Evolutionary conservation across 2,888 invertebrate species (phyloP).

Genomic region (Lymantria dispar): DNA sequence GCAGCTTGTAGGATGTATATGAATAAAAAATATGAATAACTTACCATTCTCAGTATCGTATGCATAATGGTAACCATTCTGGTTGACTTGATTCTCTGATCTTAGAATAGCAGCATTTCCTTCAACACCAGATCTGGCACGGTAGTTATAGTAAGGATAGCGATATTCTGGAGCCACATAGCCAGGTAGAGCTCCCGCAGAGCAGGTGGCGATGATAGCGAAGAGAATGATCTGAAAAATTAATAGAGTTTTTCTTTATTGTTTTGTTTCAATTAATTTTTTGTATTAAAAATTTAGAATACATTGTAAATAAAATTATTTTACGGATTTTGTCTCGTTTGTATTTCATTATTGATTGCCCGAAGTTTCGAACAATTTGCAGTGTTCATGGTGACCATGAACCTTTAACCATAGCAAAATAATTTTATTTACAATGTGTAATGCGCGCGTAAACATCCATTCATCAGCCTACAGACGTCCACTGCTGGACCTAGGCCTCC

Average conservation of each 20-base stretch:
- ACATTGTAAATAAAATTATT: too few relatives aligned
- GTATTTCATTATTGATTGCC: too few relatives aligned
- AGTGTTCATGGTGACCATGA: too few relatives aligned
- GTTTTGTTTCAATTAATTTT: background rate
- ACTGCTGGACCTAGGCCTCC: too few relatives aligned
- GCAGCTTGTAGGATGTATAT: too few relatives aligned
- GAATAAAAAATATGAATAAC: slow-evolving; percentile 13
- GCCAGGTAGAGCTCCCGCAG: slow-evolving; percentile 50
- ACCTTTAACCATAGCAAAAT: too few relatives aligned
- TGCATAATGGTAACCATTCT: slow-evolving; percentile 68
- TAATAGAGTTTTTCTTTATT: background rate
- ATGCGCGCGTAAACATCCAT: too few relatives aligned
- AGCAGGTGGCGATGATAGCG: slow-evolving; percentile 54
- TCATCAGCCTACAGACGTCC: too few relatives aligned
- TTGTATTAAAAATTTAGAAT: too few relatives aligned
- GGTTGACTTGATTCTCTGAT: slow-evolving; percentile 61
- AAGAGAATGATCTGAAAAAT: slow-evolving; percentile 58
- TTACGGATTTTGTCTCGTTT: too few relatives aligned
- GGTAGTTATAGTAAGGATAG: slow-evolving; percentile 36
- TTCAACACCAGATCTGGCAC: slow-evolving; percentile 55
- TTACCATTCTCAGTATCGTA: slow-evolving; percentile 85
- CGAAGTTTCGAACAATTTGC: too few relatives aligned
- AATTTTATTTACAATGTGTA: too few relatives aligned
- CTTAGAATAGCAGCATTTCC: slow-evolving; percentile 64
- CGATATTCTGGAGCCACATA: slow-evolving; percentile 51